A percentile compares a stretch with the other conserved stretches of the same genome.
Evolutionary conservation across 2,113 vertebrate genomes (phyloP).

Genomic region (Anhinga rufa): DNA sequence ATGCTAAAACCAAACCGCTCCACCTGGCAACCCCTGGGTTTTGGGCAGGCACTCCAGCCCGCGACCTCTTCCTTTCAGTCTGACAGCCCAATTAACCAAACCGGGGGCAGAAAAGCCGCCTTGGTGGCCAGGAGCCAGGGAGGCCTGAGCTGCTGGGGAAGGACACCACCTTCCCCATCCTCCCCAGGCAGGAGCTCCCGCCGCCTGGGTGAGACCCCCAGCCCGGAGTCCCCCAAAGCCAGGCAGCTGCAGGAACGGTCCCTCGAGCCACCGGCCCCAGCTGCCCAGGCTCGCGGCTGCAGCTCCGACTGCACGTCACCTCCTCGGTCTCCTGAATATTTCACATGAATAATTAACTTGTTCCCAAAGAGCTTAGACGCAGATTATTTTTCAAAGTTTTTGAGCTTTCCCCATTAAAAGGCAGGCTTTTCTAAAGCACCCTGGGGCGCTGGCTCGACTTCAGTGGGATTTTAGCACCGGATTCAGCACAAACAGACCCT

Average conservation of each 20-base stretch:
- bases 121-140: neutral
- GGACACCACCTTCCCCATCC: too few species aligned
- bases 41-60: neutral
- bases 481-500: neutral
- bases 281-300: neutral
- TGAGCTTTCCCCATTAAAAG: too few species aligned
- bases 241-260: neutral
- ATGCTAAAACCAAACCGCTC: neutral
- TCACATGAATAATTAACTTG: too few species aligned
- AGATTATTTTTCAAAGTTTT: neutral
- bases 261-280: neutral
- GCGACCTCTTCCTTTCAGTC: neutral
- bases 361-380: neutral
- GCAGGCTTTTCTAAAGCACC: neutral
- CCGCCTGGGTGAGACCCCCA: accelerated
- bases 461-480: neutral
- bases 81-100: neutral
- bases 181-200: neutral
- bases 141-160: neutral
- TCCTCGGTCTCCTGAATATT: accelerated
- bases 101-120: neutral
- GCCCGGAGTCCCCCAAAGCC: neutral
- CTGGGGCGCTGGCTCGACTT: accelerated
- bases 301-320: neutral
- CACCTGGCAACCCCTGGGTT: neutral